A percentile compares a stretch with the other conserved stretches of the same genome.
Evolutionary conservation across 2,888 invertebrate species (phyloP).

Genomic region (Tenthredo mesomela): DNA sequence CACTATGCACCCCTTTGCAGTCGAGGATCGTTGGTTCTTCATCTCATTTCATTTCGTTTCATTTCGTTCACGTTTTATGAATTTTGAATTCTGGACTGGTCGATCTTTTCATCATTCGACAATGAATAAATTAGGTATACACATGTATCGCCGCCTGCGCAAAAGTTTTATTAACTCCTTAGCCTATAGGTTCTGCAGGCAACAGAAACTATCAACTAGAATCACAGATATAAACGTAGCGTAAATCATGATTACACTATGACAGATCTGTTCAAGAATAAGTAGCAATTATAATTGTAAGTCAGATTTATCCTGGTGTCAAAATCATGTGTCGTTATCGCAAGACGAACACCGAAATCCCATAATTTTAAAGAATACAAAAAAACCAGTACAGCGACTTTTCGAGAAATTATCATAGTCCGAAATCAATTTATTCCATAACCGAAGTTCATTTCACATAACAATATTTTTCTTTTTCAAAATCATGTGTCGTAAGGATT

Average conservation of each 20-base stretch:
- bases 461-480: no score
- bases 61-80: neutral
- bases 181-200: neutral
- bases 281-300: neutral
- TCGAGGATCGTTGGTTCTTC: neutral
- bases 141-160: neutral
- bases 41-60: neutral
- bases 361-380: neutral
- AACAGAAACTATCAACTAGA: neutral
- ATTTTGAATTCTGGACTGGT: neutral
- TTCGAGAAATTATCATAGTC: no score
- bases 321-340: neutral
- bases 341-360: neutral
- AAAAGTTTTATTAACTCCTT: neutral
- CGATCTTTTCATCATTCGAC: neutral
- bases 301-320: neutral
- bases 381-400: no score
- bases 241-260: neutral
- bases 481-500: no score
- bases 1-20: neutral
- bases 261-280: neutral
- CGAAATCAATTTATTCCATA: no score
- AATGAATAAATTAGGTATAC: neutral
- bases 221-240: neutral
- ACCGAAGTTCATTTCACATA: no score